These are phyloP conservation scores for Cheilosia soror DNA, from an alignment of 2,888 invertebrate genomes.

Conservation along the genomic window DNA sequence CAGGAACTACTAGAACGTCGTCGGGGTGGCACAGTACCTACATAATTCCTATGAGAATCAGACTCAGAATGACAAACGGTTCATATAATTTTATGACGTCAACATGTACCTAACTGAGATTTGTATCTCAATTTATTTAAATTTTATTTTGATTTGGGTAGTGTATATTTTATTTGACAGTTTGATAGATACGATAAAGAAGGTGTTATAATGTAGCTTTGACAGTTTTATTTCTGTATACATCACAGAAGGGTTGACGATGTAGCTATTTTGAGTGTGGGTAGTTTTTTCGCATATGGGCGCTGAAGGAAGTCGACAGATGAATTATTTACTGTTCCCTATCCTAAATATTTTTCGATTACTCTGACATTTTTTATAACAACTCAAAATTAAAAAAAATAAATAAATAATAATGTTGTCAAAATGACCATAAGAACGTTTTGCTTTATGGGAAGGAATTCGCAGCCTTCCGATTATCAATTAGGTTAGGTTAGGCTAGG, in stretches of 20 bases:
- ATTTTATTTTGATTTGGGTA: constrained; percentile 1
- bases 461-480: too few relatives aligned
- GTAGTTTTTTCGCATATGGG: too few relatives aligned
- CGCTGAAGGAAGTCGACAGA: too few relatives aligned
- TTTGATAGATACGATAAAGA: neutral
- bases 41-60: neutral
- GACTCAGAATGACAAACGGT: constrained; percentile 21
- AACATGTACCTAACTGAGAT: constrained; percentile 2
- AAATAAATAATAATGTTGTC: too few relatives aligned
- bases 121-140: neutral
- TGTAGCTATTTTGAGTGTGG: neutral
- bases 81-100: constrained; percentile 5
- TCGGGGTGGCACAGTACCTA: too few relatives aligned
- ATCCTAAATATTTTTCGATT: too few relatives aligned
- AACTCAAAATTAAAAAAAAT: too few relatives aligned
- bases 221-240: neutral
- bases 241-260: neutral
- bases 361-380: too few relatives aligned
- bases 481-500: too few relatives aligned
- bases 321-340: too few relatives aligned
- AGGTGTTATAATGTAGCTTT: neutral
- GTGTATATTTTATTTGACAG: constrained; percentile 11
- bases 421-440: too few relatives aligned
- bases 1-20: neutral
- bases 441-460: too few relatives aligned